Base-by-base conservation (phyloP, 2,797 vertebrate genomes). In the Sebastes vulpes region DNA sequence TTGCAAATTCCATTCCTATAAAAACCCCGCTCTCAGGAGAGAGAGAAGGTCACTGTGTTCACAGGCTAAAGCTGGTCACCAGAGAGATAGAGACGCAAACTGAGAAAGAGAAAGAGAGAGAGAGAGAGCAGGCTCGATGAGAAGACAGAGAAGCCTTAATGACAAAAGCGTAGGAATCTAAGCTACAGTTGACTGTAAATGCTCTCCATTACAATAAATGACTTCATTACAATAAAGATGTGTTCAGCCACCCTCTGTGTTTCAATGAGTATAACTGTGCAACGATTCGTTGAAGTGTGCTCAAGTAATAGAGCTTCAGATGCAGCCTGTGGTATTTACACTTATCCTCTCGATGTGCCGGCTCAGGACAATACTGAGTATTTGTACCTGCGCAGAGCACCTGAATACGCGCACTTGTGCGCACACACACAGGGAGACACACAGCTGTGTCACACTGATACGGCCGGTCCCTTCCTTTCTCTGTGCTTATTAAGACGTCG, bases 191-290 rank as follows among this genome's bases (percentile, higher is more conserved):
- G 84, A 83, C 76, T 90, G 72, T 92, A 86, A 93, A 90, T 83
- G 86, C 42, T 91, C 81, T 83, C 83, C 72, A 89, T 93, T 90
- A 82, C 84, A 88, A 91, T 86, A 93, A 93, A 92, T 82, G 81
- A 90, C 90, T 94, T 92, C 88, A 94, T 89, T 93, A 85, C 77
- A 90, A 90, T 87, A 88, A 90, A 87, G 89, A 89, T 88, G 92
- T 84, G 82, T 92, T 91, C 87, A 90, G 56, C 90, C 89, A 69
- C 89, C 94, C 88, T 85, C 90, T 91, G 92, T 84, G 90, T 89
- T 87, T 88, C 88, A 90, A 92, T 86, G 91, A 87, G 81, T 84
- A 64, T 68, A 75, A 92, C 84, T 88, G 89, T 80, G 81, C 85
- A 85, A 89, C 72, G 77, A 90, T 90, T 92, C 83, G 78, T 69